phyloP scores from a whole-genome alignment of 2,113 vertebrate genomes.

The Sciurus niger region DNA sequence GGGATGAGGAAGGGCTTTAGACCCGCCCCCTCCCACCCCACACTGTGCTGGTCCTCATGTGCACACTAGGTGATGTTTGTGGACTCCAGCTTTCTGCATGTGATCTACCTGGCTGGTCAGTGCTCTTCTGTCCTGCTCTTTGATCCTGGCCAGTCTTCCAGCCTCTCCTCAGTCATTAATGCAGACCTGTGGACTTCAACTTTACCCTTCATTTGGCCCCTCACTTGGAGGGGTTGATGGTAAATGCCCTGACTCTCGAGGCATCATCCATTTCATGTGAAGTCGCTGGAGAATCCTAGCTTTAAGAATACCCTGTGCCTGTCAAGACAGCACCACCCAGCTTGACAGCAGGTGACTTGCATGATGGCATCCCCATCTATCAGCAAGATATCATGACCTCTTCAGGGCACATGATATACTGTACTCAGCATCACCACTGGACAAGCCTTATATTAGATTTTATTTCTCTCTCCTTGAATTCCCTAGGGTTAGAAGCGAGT shows the following conservation, averaged over 20 bases:
- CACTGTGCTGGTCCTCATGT: not conserved
- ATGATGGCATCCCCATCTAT: not conserved
- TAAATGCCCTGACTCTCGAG: not conserved
- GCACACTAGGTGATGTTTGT: not conserved
- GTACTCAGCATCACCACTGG: not conserved
- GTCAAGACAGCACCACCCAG: not conserved
- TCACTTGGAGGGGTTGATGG: not conserved
- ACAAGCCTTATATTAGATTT: not conserved
- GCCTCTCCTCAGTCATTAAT: not conserved
- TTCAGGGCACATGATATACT: not conserved
- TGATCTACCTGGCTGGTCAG: too few relatives aligned
- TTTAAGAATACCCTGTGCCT: not conserved
- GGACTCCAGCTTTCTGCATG: not conserved
- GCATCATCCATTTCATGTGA: not conserved
- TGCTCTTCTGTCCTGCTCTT: not conserved
- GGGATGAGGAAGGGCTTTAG: fast-evolving
- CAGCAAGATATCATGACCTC: too few relatives aligned
- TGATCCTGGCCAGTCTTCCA: not conserved
- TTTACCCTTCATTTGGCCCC: not conserved
- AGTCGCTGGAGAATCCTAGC: not conserved
- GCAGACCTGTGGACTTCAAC: not conserved
- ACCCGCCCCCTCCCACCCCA: fast-evolving
- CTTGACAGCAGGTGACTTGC: not conserved
- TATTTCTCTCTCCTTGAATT: not conserved
- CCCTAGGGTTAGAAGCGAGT: not conserved